Percentiles rank a stretch among this genome's conserved stretches.
These are phyloP conservation scores for Rhynchotus rufescens DNA, from an alignment of 2,797 vertebrate species.

Conservation along the genomic window DNA sequence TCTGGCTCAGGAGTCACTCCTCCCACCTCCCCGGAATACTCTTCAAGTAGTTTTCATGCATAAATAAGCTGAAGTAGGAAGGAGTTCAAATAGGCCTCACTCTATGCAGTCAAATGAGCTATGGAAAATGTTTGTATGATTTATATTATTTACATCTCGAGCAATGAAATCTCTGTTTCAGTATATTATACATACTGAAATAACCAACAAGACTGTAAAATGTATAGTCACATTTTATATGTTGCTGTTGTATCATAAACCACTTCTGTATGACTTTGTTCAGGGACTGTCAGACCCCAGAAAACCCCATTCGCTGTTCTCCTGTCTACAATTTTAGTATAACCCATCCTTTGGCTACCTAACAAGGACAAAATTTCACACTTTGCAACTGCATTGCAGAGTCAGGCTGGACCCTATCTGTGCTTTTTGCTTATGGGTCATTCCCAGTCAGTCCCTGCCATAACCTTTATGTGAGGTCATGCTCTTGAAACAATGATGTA, in stretches of 20 bases:
- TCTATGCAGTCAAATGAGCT: constrained; percentile 31
- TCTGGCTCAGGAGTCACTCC: accelerated
- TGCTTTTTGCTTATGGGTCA: background rate
- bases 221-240: background rate
- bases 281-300: background rate
- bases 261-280: background rate
- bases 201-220: background rate
- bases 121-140: background rate
- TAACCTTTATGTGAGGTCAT: background rate
- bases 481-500: background rate
- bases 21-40: background rate
- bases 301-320: background rate
- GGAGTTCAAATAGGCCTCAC: background rate
- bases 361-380: background rate
- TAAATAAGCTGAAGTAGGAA: background rate
- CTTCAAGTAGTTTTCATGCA: background rate
- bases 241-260: background rate
- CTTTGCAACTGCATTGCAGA: background rate
- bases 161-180: constrained; percentile 28
- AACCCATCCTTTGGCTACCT: background rate
- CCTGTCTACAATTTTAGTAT: background rate
- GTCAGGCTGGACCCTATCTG: background rate
- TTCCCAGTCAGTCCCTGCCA: background rate
- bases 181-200: background rate
- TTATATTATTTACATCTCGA: constrained; percentile 40